Percentiles rank a stretch among this genome's conserved stretches.
These are phyloP conservation scores for Tarsius wallacei DNA, from an alignment of 2,797 vertebrate genomes.

Conservation along the genomic window DNA sequence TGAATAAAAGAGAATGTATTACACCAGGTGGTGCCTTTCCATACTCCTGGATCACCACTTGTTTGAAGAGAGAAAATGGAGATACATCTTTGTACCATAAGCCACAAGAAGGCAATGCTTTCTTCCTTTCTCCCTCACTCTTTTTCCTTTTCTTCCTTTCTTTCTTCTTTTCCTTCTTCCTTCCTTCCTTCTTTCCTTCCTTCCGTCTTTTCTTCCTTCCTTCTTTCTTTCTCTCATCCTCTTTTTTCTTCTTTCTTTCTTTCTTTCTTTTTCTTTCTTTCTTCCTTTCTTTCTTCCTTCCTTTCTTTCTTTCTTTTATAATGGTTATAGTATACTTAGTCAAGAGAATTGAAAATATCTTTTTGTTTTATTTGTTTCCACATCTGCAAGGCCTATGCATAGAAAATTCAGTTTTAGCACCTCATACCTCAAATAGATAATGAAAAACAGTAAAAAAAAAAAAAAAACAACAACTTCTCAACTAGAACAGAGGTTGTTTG, in stretches of 20 bases:
- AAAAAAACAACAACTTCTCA: constrained; percentile 52
- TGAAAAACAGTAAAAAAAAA: constrained; percentile 77
- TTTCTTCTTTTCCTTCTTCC: neutral
- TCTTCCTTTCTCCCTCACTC: no score
- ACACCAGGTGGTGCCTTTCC: accelerated
- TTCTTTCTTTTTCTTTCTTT: no score
- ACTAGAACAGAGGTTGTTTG: neutral
- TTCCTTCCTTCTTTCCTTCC: no score
- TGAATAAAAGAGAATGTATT: neutral
- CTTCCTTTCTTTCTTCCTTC: no score
- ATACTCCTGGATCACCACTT: neutral
- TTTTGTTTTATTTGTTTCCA: constrained; percentile 82
- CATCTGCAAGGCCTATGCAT: constrained; percentile 76
- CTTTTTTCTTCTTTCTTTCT: no score
- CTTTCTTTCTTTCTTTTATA: neutral
- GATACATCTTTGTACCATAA: constrained; percentile 29
- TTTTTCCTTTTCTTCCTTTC: no score
- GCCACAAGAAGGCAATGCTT: neutral
- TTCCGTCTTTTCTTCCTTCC: no score
- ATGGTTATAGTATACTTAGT: constrained; percentile 60
- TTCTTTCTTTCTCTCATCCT: no score
- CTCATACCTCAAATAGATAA: constrained; percentile 73
- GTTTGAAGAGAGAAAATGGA: neutral
- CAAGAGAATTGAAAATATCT: constrained; percentile 81
- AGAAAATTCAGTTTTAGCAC: constrained; percentile 80